Evolutionary conservation across 2,888 invertebrate genomes (phyloP).

Genomic region (Escarpia spicata): DNA sequence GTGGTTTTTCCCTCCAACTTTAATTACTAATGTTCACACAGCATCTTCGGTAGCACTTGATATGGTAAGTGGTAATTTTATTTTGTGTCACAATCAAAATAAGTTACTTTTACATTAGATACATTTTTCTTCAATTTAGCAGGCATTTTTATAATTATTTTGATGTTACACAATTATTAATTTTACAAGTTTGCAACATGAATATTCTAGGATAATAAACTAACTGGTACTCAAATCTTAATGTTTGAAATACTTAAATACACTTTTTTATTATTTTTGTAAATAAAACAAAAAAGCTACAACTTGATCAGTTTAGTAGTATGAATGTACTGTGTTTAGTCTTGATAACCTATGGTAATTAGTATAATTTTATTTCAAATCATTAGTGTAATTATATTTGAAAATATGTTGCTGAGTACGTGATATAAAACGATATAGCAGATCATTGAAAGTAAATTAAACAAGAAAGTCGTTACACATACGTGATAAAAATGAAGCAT

Average conservation of each 20-base stretch:
- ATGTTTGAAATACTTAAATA: too few species aligned
- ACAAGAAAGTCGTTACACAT: too few species aligned
- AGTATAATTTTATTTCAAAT: not conserved
- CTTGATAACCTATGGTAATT: not conserved
- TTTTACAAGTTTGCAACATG: not conserved
- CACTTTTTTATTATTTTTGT: not conserved
- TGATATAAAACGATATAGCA: too few species aligned
- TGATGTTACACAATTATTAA: not conserved
- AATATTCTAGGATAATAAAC: not conserved
- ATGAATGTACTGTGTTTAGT: not conserved
- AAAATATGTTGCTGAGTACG: not conserved
- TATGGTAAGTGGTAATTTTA: conserved; percentile 63
- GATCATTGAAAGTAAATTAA: too few species aligned
- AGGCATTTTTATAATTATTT: not conserved
- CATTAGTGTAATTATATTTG: not conserved
- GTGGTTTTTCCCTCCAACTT: conserved; percentile 63
- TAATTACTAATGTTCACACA: conserved; percentile 67
- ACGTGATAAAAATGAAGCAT: too few species aligned
- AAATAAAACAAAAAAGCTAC: not conserved
- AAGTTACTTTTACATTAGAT: not conserved
- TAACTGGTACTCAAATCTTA: not conserved
- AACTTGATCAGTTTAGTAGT: not conserved
- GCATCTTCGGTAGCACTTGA: conserved; percentile 66
- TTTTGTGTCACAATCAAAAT: not conserved
- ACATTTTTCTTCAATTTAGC: not conserved